phyloP scores from a whole-genome alignment of 2,113 vertebrate genomes.

The Ranitomeya imitator region DNA sequence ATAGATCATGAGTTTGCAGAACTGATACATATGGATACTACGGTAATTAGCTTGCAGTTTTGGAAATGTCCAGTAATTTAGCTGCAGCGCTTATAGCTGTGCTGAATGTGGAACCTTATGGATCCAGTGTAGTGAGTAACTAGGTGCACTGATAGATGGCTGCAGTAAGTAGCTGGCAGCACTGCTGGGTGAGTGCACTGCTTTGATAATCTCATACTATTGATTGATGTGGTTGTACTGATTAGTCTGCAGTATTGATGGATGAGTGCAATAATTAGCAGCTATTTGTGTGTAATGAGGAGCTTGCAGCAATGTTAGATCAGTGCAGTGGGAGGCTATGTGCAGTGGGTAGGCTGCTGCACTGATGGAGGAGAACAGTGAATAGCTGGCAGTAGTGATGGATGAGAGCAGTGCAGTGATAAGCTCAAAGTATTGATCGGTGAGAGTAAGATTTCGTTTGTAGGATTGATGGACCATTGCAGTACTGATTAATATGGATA shows the following conservation, averaged over 20 bases:
- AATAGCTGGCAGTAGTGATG: background rate
- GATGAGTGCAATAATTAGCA: background rate
- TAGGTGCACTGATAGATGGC: background rate
- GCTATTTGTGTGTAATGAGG: no score
- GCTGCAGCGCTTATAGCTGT: no score
- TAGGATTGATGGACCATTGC: no score
- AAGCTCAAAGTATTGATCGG: no score
- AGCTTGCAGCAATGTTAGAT: background rate
- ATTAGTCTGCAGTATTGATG: background rate
- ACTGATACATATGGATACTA: background rate
- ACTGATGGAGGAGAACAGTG: background rate
- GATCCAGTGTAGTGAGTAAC: background rate
- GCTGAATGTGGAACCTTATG: no score
- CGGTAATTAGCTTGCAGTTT: background rate
- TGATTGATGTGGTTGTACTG: background rate
- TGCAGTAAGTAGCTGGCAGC: background rate
- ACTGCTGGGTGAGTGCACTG: background rate
- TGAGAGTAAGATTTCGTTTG: no score
- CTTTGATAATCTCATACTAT: background rate
- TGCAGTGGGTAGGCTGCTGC: background rate
- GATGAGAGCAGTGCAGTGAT: background rate
- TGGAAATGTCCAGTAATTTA: no score
- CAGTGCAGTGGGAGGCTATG: background rate
- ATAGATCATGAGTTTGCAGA: background rate
- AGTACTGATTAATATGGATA: no score